These are phyloP conservation scores for Cacoxenus indagator DNA, from an alignment of 2,888 invertebrate genomes.

Conservation along the genomic window DNA sequence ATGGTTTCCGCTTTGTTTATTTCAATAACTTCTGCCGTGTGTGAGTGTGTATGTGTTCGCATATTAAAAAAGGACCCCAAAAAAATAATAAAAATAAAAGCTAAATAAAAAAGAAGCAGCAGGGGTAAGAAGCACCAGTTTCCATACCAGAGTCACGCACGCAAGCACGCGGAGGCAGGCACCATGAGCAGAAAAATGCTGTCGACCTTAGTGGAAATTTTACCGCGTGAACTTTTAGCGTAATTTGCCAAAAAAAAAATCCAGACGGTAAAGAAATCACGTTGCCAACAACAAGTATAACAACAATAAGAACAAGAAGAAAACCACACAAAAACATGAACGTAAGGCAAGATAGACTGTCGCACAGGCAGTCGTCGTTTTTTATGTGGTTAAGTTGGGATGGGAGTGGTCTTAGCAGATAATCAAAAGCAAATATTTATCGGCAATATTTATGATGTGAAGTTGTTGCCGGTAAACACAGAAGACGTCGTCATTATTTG, in stretches of 20 bases:
- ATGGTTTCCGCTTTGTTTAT: conserved; percentile 57
- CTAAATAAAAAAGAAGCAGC: conserved; percentile 17
- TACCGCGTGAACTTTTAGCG: background rate
- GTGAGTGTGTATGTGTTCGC: background rate
- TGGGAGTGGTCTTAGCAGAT: conserved; percentile 36
- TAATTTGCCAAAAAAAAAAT: background rate
- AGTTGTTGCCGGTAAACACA: too few relatives aligned
- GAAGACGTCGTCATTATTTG: background rate
- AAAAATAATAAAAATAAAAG: background rate
- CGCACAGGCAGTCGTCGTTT: conserved; percentile 54
- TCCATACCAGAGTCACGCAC: conserved; percentile 5
- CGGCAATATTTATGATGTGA: conserved; percentile 43
- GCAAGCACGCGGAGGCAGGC: background rate
- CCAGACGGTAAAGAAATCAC: background rate
- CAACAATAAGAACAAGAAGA: background rate
- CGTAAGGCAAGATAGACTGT: background rate
- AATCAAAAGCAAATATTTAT: conserved; percentile 68
- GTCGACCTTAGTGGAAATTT: conserved; percentile 29
- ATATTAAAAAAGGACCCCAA: background rate
- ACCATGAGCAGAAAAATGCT: background rate
- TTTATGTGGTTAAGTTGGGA: background rate
- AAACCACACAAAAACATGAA: background rate
- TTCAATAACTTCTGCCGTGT: conserved; percentile 49
- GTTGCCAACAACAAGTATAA: background rate
- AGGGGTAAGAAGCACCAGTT: conserved; percentile 26